Evolutionary conservation across 2,888 invertebrate genomes (phyloP).

Genomic region (Nemurella pictetii): DNA sequence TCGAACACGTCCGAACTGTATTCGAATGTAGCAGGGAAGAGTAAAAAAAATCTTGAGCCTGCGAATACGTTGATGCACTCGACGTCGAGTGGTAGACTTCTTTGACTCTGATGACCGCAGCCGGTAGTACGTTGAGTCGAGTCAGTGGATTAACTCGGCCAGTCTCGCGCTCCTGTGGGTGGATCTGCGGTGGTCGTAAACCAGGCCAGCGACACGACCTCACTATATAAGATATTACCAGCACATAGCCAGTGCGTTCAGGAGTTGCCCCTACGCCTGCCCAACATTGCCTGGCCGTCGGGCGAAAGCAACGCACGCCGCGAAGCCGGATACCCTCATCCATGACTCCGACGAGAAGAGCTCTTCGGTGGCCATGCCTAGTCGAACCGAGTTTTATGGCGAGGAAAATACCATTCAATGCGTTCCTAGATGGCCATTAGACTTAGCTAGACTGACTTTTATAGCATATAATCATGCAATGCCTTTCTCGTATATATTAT

Average conservation of each 20-base stretch:
- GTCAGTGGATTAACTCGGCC: conserved; percentile 4
- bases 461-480: conserved; percentile 4
- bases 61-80: neutral
- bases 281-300: neutral
- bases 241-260: neutral
- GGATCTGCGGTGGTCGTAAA: conserved; percentile 10
- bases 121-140: too few relatives aligned
- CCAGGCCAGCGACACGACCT: neutral
- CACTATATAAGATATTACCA: neutral
- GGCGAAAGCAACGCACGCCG: neutral
- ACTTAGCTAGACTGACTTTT: conserved; percentile 8
- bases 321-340: neutral
- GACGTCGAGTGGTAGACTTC: neutral
- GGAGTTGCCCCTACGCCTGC: conserved; percentile 4
- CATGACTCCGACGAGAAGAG: neutral
- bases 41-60: neutral
- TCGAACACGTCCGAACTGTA: too few relatives aligned
- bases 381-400: conserved; percentile 18
- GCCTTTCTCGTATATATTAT: neutral
- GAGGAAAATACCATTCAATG: neutral
- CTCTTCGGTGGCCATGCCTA: neutral
- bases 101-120: neutral
- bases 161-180: neutral
- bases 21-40: neutral
- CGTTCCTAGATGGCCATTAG: conserved; percentile 5